Base-by-base conservation (phyloP, 2,888 invertebrate species). In the Neoscelio sp. region DNA sequence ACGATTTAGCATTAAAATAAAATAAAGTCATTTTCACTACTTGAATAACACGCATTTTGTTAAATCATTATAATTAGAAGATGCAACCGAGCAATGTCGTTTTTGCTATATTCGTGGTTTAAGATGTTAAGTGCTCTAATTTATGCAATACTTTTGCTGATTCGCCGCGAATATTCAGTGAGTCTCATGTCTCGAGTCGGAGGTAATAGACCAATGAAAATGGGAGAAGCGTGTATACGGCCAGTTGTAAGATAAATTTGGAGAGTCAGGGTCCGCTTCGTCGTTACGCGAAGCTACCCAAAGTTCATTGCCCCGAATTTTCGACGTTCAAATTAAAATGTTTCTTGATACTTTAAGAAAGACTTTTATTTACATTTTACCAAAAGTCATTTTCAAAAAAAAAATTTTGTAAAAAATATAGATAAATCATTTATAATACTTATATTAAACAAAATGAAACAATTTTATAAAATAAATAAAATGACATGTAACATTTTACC, bases 151-250 rank as follows among this genome's bases (percentile, higher is more conserved):
- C 50, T 67, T 75, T 67, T 60, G 65, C 42, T 58, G 48, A 64
- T 67, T 33, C 26, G 28, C 15, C 1, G 52, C 75, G 44, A 67
- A 67, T 74, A 74, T 67, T 74, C 73, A 50, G 56, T 23, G 42
- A 60, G 52, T 60, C 48, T 48, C 42, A 56, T 65, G 68, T 64
- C 68, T 64, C 60, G 56, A 73, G 74, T 20, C 50, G 38, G 26
- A 75, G 70, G 74, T 74, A 78, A 78, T 74, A 78, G 74, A 79
- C 74, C 74, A 74, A 79, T 70, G 74, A 70, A 75, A 79, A 75
- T 70, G 75, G 75, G 52, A 75, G 74, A 65, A 64, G 75, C 75
- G 48, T 71, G 71, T 75, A 60, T 75, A 67, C 71, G 62, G 67
- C 46, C 54, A 60, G 75, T 70, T 60, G 65, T 42, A 70, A 71